Evolutionary conservation across 2,797 vertebrate genomes (phyloP).

Genomic region (Pristis pectinata): DNA sequence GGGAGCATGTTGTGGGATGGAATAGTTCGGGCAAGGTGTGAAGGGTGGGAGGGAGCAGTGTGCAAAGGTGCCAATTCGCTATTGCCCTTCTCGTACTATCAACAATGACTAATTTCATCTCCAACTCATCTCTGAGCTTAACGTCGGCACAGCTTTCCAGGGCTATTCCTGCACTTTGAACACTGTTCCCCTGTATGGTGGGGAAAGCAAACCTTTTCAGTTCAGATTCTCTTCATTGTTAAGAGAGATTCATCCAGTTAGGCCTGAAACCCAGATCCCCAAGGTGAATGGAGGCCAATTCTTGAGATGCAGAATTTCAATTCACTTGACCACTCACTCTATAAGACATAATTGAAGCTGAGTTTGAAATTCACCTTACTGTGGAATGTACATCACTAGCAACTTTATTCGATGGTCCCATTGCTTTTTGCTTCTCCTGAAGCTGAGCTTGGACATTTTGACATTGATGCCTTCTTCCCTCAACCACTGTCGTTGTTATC

Average conservation of each 20-base stretch:
- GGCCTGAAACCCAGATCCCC: background rate
- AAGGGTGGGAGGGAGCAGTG: no score
- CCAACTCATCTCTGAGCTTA: background rate
- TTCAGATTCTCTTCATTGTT: background rate
- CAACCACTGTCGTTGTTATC: conserved; percentile 13
- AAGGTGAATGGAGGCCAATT: background rate
- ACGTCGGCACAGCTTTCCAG: background rate
- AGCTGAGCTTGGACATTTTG: background rate
- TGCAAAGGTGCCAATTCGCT: no score
- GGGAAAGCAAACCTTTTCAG: conserved; percentile 7
- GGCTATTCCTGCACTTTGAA: background rate
- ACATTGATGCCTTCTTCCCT: background rate
- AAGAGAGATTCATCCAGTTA: background rate
- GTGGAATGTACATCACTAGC: background rate
- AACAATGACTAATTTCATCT: background rate
- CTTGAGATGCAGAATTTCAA: background rate
- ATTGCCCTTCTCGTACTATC: no score
- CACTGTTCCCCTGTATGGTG: background rate
- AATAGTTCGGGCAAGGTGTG: no score
- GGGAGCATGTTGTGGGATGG: no score
- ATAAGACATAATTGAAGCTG: background rate
- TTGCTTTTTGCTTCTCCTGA: background rate
- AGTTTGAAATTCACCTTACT: conserved; percentile 16
- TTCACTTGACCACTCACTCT: background rate
- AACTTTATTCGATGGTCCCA: background rate